Base-by-base conservation (phyloP, 2,113 vertebrate species). In the Polyodon spathula region DNA sequence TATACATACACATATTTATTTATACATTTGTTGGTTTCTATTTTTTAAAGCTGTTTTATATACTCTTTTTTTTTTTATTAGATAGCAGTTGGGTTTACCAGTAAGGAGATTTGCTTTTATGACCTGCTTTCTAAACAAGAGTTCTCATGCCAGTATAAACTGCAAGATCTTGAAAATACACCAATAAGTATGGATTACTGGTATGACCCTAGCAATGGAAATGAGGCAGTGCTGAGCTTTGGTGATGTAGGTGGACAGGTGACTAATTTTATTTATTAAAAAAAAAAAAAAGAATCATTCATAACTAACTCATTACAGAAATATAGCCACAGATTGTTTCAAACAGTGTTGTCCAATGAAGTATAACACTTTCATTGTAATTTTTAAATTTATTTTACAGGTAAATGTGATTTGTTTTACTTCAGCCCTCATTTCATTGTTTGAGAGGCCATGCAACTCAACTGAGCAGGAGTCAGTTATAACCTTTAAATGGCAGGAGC, bases 71-170 rank as follows among this genome's bases (percentile, higher is more conserved):
- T 12, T n/a, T 11, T 50, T 37, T 52, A 63, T 27, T 69, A 71
- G 84, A 75, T 90, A 15, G 88, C 86, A 0, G 86, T 88, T 70
- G 81, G 74, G 43, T 90, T 90, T 75, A 89, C 85, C 57, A 88
- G 79, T 71, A 89, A 90, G 67, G 83, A 91, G 69, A 75, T 94
- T 73, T 87, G 81, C 65, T 91, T 94, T 68, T 90, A 89, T 74
- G 85, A 90, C 70, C 76, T 83, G 1, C 66, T 81, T 56, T 84
- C 80, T 3, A 82, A 89, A 68, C 77, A 81, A 72, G 78, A 85
- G 67, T 83, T 90, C 67, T 76, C 70, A 65, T 88, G 85, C 74
- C 76, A 73, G 50, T 90, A 85, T 62, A 86, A 89, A 70, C 70
- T 89, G 8, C 65, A 84, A 78, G 88, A 86, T 46, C 70, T 90